Base-by-base conservation (phyloP, 2,888 invertebrate genomes). In the Patella depressa region DNA sequence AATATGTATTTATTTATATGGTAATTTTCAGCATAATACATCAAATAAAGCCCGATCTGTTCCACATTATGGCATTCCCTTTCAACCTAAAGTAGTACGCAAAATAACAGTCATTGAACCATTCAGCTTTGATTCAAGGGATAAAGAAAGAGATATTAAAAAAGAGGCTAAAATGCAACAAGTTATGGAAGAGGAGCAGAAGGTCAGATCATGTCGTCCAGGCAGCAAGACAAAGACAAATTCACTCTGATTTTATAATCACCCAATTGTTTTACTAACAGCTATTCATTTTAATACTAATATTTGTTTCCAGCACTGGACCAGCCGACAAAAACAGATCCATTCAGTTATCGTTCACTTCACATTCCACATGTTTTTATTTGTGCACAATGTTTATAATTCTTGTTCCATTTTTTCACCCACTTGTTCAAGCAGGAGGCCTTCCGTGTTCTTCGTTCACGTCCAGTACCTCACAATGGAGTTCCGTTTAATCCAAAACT, bases 51-150 rank as follows among this genome's bases (percentile, higher is more conserved):
- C 83, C 29, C 82, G 82, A 53, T 84, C 86, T 29, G 86, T 87
- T 5, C 88, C 89, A 3, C 87, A 89, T 76, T 78, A 78, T 11
- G 89, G 89, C 17, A 80, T 89, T 7, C 89, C 89, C 3, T 90
- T 89, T 81, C 85, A 86, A 73, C 90, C 89, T 12, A 86, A 86
- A 15, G 79, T 88, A 14, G 77, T 85, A 15, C 89, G 88, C 79
- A 87, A 85, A 72, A 77, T 73, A 34, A 89, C 89, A 2, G 85
- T 87, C 53, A 84, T 86, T 15, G 81, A 91, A 76, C 95, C 95
- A 17, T 95, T 95, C 87, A 95, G 95, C 82, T 96, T 96, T 92
- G 95, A 95, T 79, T 92, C 93, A 76, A 91, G 95, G 17, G 93
- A 95, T 89, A 94, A 94, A 86, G 91, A 93, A 77, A 85, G 94